Base-by-base conservation (phyloP, 2,888 invertebrate species). In the Ypsolopha sequella region DNA sequence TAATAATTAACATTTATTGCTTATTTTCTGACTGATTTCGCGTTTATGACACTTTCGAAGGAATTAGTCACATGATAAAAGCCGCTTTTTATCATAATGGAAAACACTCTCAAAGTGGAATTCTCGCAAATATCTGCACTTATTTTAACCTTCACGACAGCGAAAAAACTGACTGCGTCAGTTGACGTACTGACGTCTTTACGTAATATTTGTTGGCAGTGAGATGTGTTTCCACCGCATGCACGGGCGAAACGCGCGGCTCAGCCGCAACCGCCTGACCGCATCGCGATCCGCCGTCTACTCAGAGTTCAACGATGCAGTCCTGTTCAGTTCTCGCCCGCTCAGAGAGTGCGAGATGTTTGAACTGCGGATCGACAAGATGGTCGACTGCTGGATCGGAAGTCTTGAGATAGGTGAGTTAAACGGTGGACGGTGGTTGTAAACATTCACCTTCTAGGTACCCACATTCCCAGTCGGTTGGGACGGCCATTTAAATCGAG, bases 231-330 rank as follows among this genome's bases (percentile, higher is more conserved):
- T 98, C 76, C 96, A 97, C 74, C 92, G 92, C 52, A 90, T 96
- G 10, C 97, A 96, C 74, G 97, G 96, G 0, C 92, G 93, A 61
- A 96, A 97, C 78, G 96, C 96, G 0, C 89, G 93, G 13, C 91
- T 98, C 45, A 91, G 92, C 13, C 94, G 94, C 70, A 93, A 92
- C 60, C 95, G 96, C 0, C 76, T 95, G 56, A 95, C 95, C 0
- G 96, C 97, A 0, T 90, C 93, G 44, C 90, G 97, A 39, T 95
- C 95, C 10, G 92, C 95, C 57, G 95, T 96, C 6, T 89, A 94
- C 57, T 95, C 95, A 0, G 97, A 97, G 87, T 98, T 97, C 76
- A 97, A 97, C 71, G 96, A 97, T 71, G 96, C 97, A 0, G 96
- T 98, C 56, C 93, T 97, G 2, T 94, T 97, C 71, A 96, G 95